phyloP scores from a whole-genome alignment of 2,113 vertebrate genomes.

The Brienomyrus longianalis region DNA sequence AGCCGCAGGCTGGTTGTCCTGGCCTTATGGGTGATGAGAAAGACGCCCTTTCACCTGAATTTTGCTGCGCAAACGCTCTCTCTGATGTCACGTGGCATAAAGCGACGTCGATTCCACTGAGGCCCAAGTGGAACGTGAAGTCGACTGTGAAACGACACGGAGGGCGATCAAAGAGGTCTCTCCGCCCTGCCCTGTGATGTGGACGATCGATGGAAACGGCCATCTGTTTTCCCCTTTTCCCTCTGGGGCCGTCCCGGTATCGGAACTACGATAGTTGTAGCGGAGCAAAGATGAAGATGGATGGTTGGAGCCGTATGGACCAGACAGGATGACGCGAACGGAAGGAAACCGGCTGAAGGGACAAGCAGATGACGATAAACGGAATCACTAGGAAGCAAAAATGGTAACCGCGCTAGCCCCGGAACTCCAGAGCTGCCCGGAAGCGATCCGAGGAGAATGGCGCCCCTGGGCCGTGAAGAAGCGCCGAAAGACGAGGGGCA shows the following conservation, averaged over 20 bases:
- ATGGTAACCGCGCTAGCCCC: not conserved
- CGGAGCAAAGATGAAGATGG: not conserved
- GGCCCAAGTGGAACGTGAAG: not conserved
- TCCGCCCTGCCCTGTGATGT: too few species aligned
- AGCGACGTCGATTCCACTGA: not conserved
- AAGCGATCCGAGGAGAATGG: not conserved
- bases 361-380: not conserved
- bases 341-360: not conserved
- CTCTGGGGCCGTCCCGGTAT: not conserved
- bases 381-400: not conserved
- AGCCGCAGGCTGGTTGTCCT: not conserved
- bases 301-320: not conserved
- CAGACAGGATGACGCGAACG: not conserved
- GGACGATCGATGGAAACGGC: not conserved
- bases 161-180: not conserved
- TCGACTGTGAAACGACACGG: not conserved
- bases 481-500: not conserved
- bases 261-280: not conserved
- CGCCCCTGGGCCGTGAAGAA: not conserved
- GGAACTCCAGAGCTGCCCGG: not conserved
- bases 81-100: not conserved
- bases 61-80: not conserved
- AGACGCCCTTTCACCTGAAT: not conserved
- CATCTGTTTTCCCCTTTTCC: not conserved
- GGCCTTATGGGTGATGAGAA: not conserved